A percentile compares a stretch with the other conserved stretches of the same genome.
These are phyloP conservation scores for Amblyraja radiata DNA, from an alignment of 2,797 vertebrate species.

Conservation along the genomic window DNA sequence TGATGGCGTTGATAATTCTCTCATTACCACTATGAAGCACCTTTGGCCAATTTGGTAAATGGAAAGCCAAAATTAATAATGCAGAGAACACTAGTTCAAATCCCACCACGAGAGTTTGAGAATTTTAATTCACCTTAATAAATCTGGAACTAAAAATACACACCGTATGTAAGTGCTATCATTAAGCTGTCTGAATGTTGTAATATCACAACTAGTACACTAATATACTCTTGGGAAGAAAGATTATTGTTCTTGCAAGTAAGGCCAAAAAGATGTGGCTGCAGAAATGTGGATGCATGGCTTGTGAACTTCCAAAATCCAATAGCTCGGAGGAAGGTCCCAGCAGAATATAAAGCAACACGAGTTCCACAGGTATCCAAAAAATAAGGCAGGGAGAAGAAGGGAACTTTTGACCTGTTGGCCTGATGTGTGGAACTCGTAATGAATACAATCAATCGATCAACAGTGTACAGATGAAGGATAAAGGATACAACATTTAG, in stretches of 20 bases:
- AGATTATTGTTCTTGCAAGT: background rate
- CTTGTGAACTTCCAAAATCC: no score
- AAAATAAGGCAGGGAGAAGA: no score
- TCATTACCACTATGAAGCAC: background rate
- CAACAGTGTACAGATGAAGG: no score
- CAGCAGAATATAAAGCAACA: no score
- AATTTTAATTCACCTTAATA: constrained; percentile 10
- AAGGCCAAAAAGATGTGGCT: no score
- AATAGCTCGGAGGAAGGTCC: no score
- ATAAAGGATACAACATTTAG: no score
- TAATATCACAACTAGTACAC: background rate
- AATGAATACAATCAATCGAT: no score
- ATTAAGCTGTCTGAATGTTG: background rate
- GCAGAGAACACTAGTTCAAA: background rate
- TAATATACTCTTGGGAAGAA: background rate
- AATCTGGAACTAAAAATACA: background rate
- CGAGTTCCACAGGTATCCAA: no score
- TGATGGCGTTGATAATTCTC: background rate
- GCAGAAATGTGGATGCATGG: no score
- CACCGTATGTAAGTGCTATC: background rate
- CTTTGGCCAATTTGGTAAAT: background rate
- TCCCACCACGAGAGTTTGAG: background rate
- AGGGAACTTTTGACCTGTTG: no score
- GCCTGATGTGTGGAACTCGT: no score
- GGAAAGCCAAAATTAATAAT: background rate